Percentiles rank a stretch among this genome's conserved stretches.
phyloP scores from a whole-genome alignment of 2,113 vertebrate genomes.

The Entomyzon cyanotis region DNA sequence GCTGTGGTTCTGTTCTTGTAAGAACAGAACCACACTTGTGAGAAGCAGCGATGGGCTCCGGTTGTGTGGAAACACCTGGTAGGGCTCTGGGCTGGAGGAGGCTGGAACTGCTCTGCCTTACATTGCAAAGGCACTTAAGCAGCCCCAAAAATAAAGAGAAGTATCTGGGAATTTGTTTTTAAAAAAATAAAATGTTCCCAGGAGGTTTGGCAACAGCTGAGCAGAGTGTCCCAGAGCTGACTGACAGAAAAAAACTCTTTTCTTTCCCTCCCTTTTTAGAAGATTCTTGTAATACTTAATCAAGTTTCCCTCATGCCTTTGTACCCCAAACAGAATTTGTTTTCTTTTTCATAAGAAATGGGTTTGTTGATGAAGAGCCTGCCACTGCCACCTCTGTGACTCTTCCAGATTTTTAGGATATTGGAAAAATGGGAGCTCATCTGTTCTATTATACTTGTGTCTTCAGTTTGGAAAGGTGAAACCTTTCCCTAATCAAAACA shows the following conservation, averaged over 20 bases:
- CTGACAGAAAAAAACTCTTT: background rate
- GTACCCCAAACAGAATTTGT: background rate
- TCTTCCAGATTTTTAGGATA: background rate
- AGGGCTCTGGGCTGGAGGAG: background rate
- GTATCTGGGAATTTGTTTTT: background rate
- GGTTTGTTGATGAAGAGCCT: background rate
- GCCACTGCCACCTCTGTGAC: background rate
- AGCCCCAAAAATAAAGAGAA: background rate
- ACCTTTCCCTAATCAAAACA: background rate
- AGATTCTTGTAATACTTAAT: background rate
- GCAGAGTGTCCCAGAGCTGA: background rate
- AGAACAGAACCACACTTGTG: accelerated
- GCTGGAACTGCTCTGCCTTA: background rate
- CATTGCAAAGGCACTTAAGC: background rate
- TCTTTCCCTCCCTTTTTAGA: background rate
- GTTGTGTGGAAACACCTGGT: background rate
- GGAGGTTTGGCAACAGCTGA: background rate
- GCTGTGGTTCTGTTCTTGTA: background rate
- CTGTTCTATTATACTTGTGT: background rate
- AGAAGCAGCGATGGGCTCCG: background rate
- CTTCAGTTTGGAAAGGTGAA: background rate
- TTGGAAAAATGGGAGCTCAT: background rate
- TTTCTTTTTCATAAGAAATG: background rate
- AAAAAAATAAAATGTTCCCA: background rate
- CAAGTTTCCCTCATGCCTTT: background rate